Evolutionary conservation across 2,797 vertebrate genomes (phyloP).

Genomic region (Orestias chungarensis): DNA sequence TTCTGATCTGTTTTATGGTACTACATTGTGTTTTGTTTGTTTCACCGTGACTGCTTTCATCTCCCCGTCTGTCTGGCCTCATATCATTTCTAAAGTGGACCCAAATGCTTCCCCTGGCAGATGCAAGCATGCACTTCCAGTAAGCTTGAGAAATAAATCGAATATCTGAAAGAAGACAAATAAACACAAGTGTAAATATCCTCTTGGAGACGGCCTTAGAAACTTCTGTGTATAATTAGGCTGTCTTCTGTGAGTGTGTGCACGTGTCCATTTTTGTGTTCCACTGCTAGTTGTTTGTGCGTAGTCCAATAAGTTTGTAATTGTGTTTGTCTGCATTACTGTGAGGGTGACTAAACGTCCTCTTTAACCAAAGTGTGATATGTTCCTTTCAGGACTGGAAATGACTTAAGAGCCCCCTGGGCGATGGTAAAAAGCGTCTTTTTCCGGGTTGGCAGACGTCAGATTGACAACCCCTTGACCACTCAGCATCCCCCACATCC

Average conservation of each 20-base stretch:
- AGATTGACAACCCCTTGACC: constrained; percentile 21
- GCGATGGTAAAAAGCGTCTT: constrained; percentile 46
- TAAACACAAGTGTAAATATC: constrained; percentile 82
- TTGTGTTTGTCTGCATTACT: constrained; percentile 59
- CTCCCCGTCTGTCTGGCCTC: constrained; percentile 81
- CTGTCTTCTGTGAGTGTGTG: constrained; percentile 54
- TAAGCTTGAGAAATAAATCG: constrained; percentile 81
- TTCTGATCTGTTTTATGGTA: constrained; percentile 79
- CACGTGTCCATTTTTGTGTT: constrained; percentile 50
- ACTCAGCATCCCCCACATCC: constrained; percentile 32
- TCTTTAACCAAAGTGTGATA: constrained; percentile 68
- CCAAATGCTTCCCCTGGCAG: constrained; percentile 82
- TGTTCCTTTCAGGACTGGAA: constrained; percentile 62
- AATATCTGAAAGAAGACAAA: constrained; percentile 82
- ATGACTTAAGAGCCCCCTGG: constrained; percentile 52
- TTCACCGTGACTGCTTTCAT: constrained; percentile 80
- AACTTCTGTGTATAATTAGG: constrained; percentile 78
- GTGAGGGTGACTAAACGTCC: constrained; percentile 56
- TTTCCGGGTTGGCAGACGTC: constrained; percentile 44
- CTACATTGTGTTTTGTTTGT: constrained; percentile 83
- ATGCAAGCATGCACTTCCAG: constrained; percentile 76
- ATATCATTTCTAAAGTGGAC: constrained; percentile 84
- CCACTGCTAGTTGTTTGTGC: constrained; percentile 31
- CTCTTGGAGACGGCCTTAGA: constrained; percentile 69
- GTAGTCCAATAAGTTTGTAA: constrained; percentile 56